Base-by-base conservation (phyloP, 2,113 vertebrate genomes). In the Hippocampus zosterae region DNA sequence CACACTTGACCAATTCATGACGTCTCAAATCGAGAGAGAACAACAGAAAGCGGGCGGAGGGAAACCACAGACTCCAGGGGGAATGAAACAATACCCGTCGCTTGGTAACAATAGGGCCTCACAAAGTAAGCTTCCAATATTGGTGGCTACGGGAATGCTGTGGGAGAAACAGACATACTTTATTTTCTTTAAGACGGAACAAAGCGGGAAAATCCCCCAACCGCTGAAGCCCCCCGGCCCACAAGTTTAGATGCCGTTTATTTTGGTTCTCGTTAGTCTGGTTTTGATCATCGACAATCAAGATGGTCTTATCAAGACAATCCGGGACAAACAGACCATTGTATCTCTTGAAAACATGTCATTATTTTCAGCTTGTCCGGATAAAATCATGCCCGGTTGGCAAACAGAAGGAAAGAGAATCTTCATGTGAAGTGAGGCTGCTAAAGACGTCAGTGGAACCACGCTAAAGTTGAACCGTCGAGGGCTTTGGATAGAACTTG, bases 61-160 rank as follows among this genome's bases (percentile, higher is more conserved):
- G 70, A 79, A 66, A 88, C 90, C 87, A 73, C 90, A 90, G 85
- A 85, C 85, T 78, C 61, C 1, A 40, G 25, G 59, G 63, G 71
- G 68, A 75, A 15, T 23, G 62, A 65, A 65, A 65, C 37, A 65
- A 46, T 44, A 44, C 40, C 62, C 61, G 37, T 63, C 42, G 41
- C 41, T 65, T 8, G 63, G 23, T 44, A 80, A 84, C 85, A 88
- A 86, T 72, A 78, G 76, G 81, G 73, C 81, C 84, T 80, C 70
- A n/a, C 69, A 74, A 80, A 81, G 68, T 13, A 68, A 78, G 69
- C 68, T 63, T 27, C 18, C 44, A 33, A 71, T 72, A 25, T 65
- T 57, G 25, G 69, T 11, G 59, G 68, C 82, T 84, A 81, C 63
- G 42, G 67, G 82, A 86, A 82, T n/a, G 65, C 73, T 65, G 75